A percentile compares a stretch with the other conserved stretches of the same genome.
phyloP scores from a whole-genome alignment of 1,140 invertebrate species.

The Adelges cooleyi region DNA sequence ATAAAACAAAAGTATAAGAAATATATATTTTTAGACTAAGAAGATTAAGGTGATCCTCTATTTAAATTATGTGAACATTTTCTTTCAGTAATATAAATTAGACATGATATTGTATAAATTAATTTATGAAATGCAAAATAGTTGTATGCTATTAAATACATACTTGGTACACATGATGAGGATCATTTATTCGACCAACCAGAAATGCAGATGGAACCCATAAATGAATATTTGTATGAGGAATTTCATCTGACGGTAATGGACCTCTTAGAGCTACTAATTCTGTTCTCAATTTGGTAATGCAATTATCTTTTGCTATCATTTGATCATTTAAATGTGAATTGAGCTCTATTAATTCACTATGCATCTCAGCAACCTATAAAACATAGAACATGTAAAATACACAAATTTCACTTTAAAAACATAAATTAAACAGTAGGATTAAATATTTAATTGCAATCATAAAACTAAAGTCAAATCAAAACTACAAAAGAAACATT shows the following conservation, averaged over 20 bases:
- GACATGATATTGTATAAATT: too few relatives aligned
- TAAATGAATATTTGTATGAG: conserved; percentile 59
- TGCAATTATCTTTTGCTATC: conserved; percentile 39
- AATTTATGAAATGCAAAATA: too few relatives aligned
- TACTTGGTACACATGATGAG: conserved; percentile 83
- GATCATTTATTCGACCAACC: conserved; percentile 58
- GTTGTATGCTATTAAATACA: too few relatives aligned
- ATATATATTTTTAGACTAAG: too few relatives aligned
- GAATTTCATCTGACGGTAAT: conserved; percentile 38
- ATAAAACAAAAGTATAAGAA: too few relatives aligned
- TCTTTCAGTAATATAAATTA: too few relatives aligned
- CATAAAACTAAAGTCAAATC: too few relatives aligned
- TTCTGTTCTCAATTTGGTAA: conserved; percentile 52
- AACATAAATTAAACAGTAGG: not conserved
- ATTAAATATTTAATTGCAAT: not conserved
- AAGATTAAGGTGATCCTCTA: too few relatives aligned
- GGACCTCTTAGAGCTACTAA: conserved; percentile 58
- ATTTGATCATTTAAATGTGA: conserved; percentile 48
- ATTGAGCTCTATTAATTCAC: conserved; percentile 90
- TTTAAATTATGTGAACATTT: too few relatives aligned
- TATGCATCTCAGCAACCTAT: conserved; percentile 86
- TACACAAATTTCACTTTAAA: too few relatives aligned
- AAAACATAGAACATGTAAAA: too few relatives aligned
- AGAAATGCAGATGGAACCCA: conserved; percentile 86
- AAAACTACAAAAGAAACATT: too few relatives aligned